phyloP scores from a whole-genome alignment of 2,113 vertebrate species.

The Strix aluco region DNA sequence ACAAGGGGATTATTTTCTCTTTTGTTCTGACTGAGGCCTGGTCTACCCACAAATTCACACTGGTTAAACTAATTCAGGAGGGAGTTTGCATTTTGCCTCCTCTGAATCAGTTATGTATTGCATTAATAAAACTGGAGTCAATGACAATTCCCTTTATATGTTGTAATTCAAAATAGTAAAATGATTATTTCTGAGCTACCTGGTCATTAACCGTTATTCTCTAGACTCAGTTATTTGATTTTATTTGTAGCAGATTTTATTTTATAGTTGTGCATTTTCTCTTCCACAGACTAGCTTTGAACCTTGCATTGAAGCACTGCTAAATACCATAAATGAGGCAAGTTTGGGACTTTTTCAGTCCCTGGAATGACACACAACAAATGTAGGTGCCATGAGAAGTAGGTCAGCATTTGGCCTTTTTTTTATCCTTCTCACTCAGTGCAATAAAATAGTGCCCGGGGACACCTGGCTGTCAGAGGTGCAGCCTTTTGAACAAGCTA shows the following conservation, averaged over 20 bases:
- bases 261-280: neutral
- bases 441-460: neutral
- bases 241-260: neutral
- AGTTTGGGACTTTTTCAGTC: neutral
- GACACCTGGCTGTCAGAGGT: neutral
- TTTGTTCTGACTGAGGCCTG: slow-evolving; percentile 49
- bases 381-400: neutral
- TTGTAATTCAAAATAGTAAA: slow-evolving; percentile 4
- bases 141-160: neutral
- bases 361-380: neutral
- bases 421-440: neutral
- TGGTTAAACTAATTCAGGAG: slow-evolving; percentile 37
- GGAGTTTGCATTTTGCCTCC: neutral
- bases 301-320: neutral
- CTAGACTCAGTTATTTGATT: neutral
- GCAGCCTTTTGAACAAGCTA: neutral
- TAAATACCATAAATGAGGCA: neutral
- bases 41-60: slow-evolving; percentile 35
- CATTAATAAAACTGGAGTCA: slow-evolving; percentile 48
- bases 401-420: neutral
- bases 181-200: neutral
- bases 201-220: neutral
- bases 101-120: slow-evolving; percentile 17
- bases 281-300: neutral
- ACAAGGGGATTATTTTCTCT: slow-evolving; percentile 62